These are phyloP conservation scores for Ectemnius cavifrons DNA, from an alignment of 2,888 invertebrate genomes.

Conservation along the genomic window DNA sequence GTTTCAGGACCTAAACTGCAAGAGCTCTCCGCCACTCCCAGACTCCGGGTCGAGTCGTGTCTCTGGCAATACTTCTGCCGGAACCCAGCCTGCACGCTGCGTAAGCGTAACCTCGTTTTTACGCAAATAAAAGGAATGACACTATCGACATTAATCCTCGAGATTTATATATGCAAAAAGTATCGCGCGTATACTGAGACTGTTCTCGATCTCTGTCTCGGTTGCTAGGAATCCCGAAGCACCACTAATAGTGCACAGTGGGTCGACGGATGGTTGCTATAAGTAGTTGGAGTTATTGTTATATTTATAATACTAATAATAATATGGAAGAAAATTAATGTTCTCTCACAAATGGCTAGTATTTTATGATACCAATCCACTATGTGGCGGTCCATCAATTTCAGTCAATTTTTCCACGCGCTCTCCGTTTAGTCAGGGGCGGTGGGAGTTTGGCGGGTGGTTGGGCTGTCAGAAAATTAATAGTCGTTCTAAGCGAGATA, in stretches of 20 bases:
- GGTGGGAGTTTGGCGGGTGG: background rate
- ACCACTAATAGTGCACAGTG: background rate
- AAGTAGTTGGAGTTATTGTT: no score
- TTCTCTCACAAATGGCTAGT: no score
- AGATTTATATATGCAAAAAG: no score
- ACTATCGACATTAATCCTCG: background rate
- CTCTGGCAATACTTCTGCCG: background rate
- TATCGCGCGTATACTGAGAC: background rate
- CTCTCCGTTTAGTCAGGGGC: background rate
- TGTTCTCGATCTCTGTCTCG: background rate
- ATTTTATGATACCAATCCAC: no score
- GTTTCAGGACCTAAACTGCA: constrained; percentile 36
- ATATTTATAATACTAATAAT: no score
- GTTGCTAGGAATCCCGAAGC: no score
- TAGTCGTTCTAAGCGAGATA: constrained; percentile 7
- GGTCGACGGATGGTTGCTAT: no score
- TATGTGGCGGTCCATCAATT: background rate
- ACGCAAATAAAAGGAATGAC: background rate
- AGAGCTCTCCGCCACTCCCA: constrained; percentile 4
- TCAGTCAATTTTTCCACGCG: background rate
- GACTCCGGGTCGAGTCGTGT: constrained; percentile 3
- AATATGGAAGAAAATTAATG: no score
- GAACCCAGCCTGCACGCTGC: constrained; percentile 8
- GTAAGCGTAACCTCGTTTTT: constrained; percentile 15
- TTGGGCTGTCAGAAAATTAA: constrained; percentile 6